Percentiles rank a stretch among this genome's conserved stretches.
phyloP scores from a whole-genome alignment of 2,797 vertebrate genomes.

The Peromyscus eremicus region DNA sequence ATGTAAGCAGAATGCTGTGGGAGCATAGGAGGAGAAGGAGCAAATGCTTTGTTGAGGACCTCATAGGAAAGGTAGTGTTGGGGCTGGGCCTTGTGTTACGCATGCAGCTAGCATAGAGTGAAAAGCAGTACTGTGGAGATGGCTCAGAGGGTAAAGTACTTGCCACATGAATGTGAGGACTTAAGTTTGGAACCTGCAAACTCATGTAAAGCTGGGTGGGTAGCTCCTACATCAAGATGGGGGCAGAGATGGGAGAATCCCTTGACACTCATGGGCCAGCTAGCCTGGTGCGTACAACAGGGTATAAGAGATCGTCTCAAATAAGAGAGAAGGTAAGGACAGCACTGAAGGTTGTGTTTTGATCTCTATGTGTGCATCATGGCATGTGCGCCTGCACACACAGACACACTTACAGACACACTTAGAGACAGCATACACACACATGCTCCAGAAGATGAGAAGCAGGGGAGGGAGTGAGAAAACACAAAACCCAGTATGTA shows the following conservation, averaged over 20 bases:
- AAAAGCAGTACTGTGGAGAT: background rate
- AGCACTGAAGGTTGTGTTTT: background rate
- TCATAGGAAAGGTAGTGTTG: slow-evolving; percentile 51
- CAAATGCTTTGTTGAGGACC: background rate
- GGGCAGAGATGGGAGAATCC: background rate
- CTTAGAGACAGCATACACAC: no score
- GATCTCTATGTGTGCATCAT: background rate
- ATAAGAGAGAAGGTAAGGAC: background rate
- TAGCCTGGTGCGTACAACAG: background rate
- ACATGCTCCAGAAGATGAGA: background rate
- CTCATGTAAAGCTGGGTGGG: background rate
- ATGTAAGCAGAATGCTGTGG: background rate
- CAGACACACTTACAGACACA: background rate
- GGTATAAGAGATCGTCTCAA: background rate
- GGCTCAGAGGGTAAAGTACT: background rate
- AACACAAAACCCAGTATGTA: background rate
- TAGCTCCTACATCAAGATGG: background rate
- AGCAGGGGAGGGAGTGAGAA: background rate
- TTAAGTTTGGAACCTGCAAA: background rate
- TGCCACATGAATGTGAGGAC: background rate
- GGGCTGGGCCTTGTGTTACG: background rate
- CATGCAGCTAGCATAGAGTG: background rate
- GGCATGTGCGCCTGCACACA: background rate
- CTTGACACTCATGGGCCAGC: background rate
- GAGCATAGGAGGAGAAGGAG: background rate